Percentiles rank a stretch among this genome's conserved stretches.
phyloP scores from a whole-genome alignment of 1,140 invertebrate genomes.

The Drosophila ercepeae region DNA sequence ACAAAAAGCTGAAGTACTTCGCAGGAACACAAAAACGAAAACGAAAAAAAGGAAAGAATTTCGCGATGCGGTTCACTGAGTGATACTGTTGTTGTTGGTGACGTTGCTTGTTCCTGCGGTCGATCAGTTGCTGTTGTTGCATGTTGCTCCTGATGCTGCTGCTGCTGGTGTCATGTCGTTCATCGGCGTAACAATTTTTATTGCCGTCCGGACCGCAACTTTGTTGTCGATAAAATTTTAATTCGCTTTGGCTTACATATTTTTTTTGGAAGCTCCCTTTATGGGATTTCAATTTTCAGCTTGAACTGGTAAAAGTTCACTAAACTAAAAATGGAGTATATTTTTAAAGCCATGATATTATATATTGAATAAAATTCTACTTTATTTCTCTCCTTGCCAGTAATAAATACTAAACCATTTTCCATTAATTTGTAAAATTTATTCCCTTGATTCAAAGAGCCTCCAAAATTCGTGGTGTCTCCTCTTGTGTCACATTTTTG shows the following conservation, averaged over 20 bases:
- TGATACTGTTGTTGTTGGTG: constrained; percentile 9
- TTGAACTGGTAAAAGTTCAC: neutral
- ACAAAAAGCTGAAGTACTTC: constrained; percentile 40
- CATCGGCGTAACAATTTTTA: constrained; percentile 75
- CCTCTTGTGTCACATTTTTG: constrained; percentile 21
- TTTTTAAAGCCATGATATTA: neutral
- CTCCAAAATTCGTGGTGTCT: constrained; percentile 9
- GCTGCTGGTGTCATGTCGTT: constrained; percentile 61
- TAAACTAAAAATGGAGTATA: neutral
- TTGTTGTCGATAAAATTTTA: constrained; percentile 81
- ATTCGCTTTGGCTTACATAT: constrained; percentile 66
- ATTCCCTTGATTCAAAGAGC: constrained; percentile 17
- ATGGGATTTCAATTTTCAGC: constrained; percentile 41
- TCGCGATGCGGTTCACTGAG: constrained; percentile 58
- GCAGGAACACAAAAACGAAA: neutral
- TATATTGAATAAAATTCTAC: too few species aligned
- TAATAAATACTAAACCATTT: neutral
- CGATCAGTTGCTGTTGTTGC: constrained; percentile 57
- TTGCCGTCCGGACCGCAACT: constrained; percentile 64
- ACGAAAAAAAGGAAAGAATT: constrained; percentile 47
- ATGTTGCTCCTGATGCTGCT: constrained; percentile 31
- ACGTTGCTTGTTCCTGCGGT: constrained; percentile 59
- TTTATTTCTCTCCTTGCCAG: too few species aligned
- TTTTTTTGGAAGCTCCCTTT: constrained; percentile 25
- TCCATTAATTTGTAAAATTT: neutral